Evolutionary conservation across 2,113 vertebrate genomes (phyloP).

Genomic region (Seriola aureovittata): DNA sequence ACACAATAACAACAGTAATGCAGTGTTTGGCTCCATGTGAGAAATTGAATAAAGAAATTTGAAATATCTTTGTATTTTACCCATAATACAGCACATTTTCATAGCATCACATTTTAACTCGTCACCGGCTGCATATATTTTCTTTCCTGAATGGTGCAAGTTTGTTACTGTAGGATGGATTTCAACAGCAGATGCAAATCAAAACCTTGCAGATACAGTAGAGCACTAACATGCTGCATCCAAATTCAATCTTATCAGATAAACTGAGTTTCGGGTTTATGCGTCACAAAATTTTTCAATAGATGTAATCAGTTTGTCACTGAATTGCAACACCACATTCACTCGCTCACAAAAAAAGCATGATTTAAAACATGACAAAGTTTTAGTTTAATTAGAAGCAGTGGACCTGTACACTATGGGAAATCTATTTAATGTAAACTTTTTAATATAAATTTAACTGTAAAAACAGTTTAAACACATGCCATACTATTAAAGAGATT

Average conservation of each 20-base stretch:
- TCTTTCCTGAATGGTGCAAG: slow-evolving; percentile 31
- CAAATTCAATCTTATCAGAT: slow-evolving; percentile 61
- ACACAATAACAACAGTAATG: neutral
- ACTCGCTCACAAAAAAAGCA: neutral
- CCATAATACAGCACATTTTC: neutral
- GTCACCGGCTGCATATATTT: slow-evolving; percentile 6
- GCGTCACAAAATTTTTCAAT: slow-evolving; percentile 55
- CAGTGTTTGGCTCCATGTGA: neutral
- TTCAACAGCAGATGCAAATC: slow-evolving; percentile 58
- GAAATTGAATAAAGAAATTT: neutral
- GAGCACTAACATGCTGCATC: slow-evolving; percentile 47
- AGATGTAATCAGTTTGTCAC: slow-evolving; percentile 57
- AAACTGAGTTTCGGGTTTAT: slow-evolving; percentile 14
- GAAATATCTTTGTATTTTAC: neutral
- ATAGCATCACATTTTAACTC: slow-evolving; percentile 11
- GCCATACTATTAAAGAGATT: too few relatives aligned
- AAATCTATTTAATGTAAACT: neutral
- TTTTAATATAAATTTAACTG: too few relatives aligned
- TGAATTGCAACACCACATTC: neutral
- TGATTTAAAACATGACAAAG: neutral
- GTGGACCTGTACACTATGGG: neutral
- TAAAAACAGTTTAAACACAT: too few relatives aligned
- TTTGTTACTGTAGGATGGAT: slow-evolving; percentile 32
- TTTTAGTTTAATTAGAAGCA: slow-evolving; percentile 20
- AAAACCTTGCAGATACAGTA: slow-evolving; percentile 50